phyloP scores from a whole-genome alignment of 2,888 invertebrate species.

The Polietes domitor region DNA sequence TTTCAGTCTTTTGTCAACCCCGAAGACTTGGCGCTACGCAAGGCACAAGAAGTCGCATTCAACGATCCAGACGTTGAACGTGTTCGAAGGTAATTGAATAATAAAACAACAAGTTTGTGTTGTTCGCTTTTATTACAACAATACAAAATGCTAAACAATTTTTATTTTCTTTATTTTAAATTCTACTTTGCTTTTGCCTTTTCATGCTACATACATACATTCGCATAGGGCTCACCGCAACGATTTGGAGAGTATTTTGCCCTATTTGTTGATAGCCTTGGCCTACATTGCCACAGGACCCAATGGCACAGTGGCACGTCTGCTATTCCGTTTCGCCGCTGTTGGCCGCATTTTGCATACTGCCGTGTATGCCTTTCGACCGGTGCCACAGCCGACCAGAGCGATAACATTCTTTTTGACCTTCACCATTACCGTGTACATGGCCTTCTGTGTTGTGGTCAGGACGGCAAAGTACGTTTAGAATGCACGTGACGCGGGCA shows the following conservation, averaged over 20 bases:
- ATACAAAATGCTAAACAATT: not conserved
- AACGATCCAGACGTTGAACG: slow-evolving; percentile 82
- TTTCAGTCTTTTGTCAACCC: slow-evolving; percentile 80
- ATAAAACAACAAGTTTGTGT: not conserved
- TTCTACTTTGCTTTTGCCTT: not conserved
- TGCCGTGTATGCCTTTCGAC: slow-evolving; percentile 83
- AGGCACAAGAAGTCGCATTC: slow-evolving; percentile 73
- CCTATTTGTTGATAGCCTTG: slow-evolving; percentile 83
- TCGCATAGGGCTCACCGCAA: slow-evolving; percentile 85
- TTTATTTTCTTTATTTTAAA: not conserved
- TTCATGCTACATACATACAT: too few relatives aligned
- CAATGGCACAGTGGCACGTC: slow-evolving; percentile 80
- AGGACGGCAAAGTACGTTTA: slow-evolving; percentile 65
- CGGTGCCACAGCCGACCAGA: slow-evolving; percentile 83
- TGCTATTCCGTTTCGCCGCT: slow-evolving; percentile 83
- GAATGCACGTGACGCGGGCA: too few relatives aligned
- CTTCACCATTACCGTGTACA: slow-evolving; percentile 80
- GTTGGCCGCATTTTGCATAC: slow-evolving; percentile 84
- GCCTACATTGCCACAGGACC: slow-evolving; percentile 84
- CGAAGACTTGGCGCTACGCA: slow-evolving; percentile 78
- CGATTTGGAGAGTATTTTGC: slow-evolving; percentile 86
- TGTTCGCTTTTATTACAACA: too few relatives aligned
- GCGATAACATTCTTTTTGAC: slow-evolving; percentile 81
- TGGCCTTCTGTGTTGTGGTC: slow-evolving; percentile 80
- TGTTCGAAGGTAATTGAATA: slow-evolving; percentile 79